Conservation (phyloP, 1,140 invertebrate genomes). For the Drosophila nigromelanica region DNA sequence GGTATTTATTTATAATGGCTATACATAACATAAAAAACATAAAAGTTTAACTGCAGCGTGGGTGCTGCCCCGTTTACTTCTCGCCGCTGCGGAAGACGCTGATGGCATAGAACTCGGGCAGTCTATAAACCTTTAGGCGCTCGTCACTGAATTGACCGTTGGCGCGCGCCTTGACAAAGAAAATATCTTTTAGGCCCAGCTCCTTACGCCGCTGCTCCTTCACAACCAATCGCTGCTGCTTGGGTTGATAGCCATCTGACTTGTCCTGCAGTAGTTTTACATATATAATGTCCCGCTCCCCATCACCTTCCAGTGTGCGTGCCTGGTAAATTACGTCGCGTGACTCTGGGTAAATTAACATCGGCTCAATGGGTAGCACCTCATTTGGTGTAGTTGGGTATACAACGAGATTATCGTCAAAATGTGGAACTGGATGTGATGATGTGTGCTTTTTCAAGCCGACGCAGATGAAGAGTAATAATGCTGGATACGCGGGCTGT, state of each 20-base stretch:
- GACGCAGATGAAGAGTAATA: conserved; percentile 14
- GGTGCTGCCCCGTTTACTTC: conserved; percentile 37
- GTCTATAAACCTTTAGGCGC: conserved; percentile 72
- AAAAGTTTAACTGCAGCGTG: conserved; percentile 46
- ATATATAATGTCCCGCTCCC: conserved; percentile 69
- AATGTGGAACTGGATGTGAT: conserved; percentile 37
- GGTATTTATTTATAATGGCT: conserved; percentile 74
- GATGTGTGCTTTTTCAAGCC: not conserved
- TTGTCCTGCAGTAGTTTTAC: conserved; percentile 71
- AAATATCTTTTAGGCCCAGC: conserved; percentile 68
- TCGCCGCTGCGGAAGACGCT: conserved; percentile 70
- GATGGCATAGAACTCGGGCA: conserved; percentile 80
- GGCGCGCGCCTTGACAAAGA: conserved; percentile 73
- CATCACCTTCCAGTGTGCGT: conserved; percentile 46
- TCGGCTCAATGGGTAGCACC: conserved; percentile 67
- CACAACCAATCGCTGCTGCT: conserved; percentile 56
- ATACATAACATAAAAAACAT: conserved; percentile 56
- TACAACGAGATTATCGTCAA: conserved; percentile 36
- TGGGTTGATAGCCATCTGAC: conserved; percentile 60
- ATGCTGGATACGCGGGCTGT: not conserved
- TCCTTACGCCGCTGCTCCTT: conserved; percentile 43
- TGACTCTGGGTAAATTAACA: conserved; percentile 69
- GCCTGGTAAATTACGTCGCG: conserved; percentile 56
- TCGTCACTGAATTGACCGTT: conserved; percentile 77
- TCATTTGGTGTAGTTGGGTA: conserved; percentile 67